Conservation (phyloP, 2,797 vertebrate species). For the Salarias fasciatus region DNA sequence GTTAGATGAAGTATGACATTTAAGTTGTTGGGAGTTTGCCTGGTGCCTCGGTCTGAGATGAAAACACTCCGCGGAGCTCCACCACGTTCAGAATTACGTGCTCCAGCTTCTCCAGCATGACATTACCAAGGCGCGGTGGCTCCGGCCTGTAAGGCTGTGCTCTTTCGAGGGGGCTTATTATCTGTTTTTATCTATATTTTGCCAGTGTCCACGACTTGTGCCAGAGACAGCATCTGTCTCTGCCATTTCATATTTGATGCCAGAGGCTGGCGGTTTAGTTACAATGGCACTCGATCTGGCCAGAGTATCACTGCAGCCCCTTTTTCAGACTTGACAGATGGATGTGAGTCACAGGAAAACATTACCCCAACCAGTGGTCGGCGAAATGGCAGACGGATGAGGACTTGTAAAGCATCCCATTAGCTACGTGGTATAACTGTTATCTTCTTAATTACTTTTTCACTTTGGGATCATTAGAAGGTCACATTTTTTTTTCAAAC, state of each 20-base stretch:
- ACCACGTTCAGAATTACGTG: constrained; percentile 20
- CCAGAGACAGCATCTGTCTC: constrained; percentile 52
- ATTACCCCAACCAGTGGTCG: constrained; percentile 55
- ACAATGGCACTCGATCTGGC: constrained; percentile 51
- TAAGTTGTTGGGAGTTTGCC: neutral
- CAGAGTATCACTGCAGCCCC: constrained; percentile 30
- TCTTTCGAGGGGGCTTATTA: constrained; percentile 32
- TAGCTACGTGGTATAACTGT: constrained; percentile 46
- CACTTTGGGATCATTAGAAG: constrained; percentile 52
- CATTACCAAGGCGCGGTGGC: too few relatives aligned
- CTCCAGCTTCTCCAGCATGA: too few relatives aligned
- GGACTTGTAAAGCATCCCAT: constrained; percentile 55
- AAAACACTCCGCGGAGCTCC: constrained; percentile 21
- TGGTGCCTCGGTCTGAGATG: constrained; percentile 5
- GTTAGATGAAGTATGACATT: constrained; percentile 3
- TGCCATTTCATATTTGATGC: constrained; percentile 38
- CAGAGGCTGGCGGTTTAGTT: constrained; percentile 51
- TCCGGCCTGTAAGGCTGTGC: constrained; percentile 10
- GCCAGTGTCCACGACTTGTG: constrained; percentile 18
- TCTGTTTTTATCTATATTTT: constrained; percentile 42
- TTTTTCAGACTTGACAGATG: constrained; percentile 62
- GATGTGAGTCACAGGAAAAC: constrained; percentile 55
- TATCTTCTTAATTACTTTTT: constrained; percentile 59
- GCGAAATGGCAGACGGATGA: constrained; percentile 57
- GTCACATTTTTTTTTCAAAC: constrained; percentile 39